These are phyloP conservation scores for Heliconius himera DNA, from an alignment of 1,140 invertebrate species.

Conservation along the genomic window DNA sequence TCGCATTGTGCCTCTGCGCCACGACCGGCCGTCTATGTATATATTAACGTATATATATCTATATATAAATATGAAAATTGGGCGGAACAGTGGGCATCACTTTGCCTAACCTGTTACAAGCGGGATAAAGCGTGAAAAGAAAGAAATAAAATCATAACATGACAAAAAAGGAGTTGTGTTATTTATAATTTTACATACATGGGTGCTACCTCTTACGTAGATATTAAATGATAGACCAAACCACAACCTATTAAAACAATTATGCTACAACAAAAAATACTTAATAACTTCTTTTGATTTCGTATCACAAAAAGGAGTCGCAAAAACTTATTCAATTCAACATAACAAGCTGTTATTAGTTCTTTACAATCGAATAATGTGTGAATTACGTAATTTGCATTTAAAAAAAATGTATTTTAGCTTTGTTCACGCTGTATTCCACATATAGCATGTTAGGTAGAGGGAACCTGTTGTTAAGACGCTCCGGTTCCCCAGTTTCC, in stretches of 20 bases:
- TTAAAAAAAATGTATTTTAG: neutral
- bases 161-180: neutral
- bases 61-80: no score
- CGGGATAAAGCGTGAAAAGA: no score
- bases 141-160: no score
- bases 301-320: neutral
- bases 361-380: conserved; percentile 33
- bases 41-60: no score
- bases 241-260: conserved; percentile 32
- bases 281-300: conserved; percentile 18
- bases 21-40: no score
- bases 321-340: conserved; percentile 13
- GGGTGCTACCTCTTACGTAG: neutral
- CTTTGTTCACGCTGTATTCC: no score
- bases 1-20: no score
- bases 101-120: no score
- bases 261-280: conserved; percentile 10
- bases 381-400: conserved; percentile 18
- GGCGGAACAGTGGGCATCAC: no score
- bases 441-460: no score
- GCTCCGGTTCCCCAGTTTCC: no score
- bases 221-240: conserved; percentile 25
- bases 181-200: neutral
- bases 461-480: no score
- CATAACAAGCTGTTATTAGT: conserved; percentile 30